Conservation (phyloP, 2,888 invertebrate genomes). For the Ernsta delagoae region DNA sequence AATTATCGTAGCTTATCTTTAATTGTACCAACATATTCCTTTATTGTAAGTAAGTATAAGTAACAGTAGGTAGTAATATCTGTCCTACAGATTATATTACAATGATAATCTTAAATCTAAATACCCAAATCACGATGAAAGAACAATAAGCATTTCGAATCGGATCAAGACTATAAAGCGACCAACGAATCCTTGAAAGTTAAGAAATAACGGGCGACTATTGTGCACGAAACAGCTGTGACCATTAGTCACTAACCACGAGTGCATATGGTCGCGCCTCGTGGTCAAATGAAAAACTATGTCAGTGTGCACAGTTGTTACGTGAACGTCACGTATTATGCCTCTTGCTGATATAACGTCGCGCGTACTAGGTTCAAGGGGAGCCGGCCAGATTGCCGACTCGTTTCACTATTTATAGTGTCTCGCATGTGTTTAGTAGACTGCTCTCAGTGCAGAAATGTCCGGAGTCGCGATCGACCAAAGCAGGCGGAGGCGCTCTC, state of each 20-base stretch:
- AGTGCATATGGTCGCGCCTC: conserved; percentile 72
- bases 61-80: no score
- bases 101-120: no score
- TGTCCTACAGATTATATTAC: no score
- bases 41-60: no score
- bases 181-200: conserved; percentile 29
- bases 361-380: conserved; percentile 77
- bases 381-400: conserved; percentile 78
- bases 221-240: conserved; percentile 57
- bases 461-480: conserved; percentile 77
- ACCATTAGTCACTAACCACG: conserved; percentile 58
- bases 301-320: conserved; percentile 79
- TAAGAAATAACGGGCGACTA: conserved; percentile 34
- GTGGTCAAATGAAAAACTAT: conserved; percentile 80
- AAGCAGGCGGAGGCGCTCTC: conserved; percentile 59
- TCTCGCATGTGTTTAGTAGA: conserved; percentile 76
- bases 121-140: no score
- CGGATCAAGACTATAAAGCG: conserved; percentile 22
- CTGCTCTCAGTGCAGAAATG: conserved; percentile 81
- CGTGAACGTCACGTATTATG: conserved; percentile 74
- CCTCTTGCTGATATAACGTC: conserved; percentile 59
- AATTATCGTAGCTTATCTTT: no score
- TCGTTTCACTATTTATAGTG: conserved; percentile 82
- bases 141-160: conserved; percentile 25
- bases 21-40: no score